Evolutionary conservation across 2,113 vertebrate species (phyloP).

Genomic region (Balaenoptera acutorostrata): DNA sequence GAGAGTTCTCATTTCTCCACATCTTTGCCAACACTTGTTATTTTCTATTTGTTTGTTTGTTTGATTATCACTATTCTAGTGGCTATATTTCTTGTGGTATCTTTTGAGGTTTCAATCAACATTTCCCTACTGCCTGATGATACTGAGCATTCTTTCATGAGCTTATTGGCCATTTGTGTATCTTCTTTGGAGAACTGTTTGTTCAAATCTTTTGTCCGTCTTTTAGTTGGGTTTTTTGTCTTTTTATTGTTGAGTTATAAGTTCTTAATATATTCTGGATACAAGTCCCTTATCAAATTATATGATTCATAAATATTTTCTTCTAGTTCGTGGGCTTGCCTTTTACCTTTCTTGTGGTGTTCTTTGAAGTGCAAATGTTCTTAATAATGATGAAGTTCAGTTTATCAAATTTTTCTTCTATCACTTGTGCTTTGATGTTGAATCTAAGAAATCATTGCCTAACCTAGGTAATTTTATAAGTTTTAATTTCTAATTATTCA

Average conservation of each 20-base stretch:
- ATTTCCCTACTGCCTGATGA: not conserved
- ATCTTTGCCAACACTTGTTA: not conserved
- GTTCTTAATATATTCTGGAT: not conserved
- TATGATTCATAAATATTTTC: not conserved
- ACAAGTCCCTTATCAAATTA: not conserved
- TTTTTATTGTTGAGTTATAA: not conserved
- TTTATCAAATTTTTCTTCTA: not conserved
- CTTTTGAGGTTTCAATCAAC: not conserved
- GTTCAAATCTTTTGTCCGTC: not conserved
- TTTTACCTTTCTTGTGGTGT: not conserved
- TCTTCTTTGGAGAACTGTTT: not conserved
- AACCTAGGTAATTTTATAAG: not conserved
- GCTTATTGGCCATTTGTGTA: not conserved
- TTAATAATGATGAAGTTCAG: not conserved
- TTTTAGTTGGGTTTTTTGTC: not conserved
- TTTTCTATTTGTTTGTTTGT: not conserved
- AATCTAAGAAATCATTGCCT: not conserved
- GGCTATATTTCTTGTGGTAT: not conserved
- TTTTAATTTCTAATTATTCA: not conserved
- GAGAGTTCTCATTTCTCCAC: not conserved
- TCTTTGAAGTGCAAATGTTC: not conserved
- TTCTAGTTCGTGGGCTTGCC: not conserved
- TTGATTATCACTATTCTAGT: not conserved
- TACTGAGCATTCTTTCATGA: not conserved
- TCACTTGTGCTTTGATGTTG: not conserved